phyloP scores from a whole-genome alignment of 2,113 vertebrate genomes.

The Toxotes jaculatrix region DNA sequence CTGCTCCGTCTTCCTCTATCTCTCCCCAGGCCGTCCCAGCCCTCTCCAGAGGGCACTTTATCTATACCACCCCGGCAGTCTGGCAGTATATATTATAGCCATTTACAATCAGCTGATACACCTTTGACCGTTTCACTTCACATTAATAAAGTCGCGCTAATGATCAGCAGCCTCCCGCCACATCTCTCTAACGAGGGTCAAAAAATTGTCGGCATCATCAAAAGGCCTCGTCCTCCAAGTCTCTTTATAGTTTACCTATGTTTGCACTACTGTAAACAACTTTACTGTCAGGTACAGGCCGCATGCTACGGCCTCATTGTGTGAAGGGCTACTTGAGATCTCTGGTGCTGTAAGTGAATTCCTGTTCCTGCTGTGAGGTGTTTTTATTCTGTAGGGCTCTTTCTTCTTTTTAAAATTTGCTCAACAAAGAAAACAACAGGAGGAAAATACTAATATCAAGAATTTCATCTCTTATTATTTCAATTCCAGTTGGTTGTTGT shows the following conservation, averaged over 20 bases:
- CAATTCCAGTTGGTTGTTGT: not conserved
- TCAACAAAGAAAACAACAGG: not conserved
- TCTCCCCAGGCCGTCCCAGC: conserved; percentile 19
- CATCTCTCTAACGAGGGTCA: conserved; percentile 36
- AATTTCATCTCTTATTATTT: not conserved
- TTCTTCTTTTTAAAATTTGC: not conserved
- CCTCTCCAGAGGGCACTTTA: conserved; percentile 63
- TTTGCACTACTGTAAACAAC: conserved; percentile 26
- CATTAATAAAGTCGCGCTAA: conserved; percentile 64
- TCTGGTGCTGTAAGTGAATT: not conserved
- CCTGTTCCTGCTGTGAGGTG: not conserved
- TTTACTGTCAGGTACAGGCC: not conserved
- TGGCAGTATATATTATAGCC: conserved; percentile 56
- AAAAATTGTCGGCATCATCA: conserved; percentile 42
- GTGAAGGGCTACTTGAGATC: not conserved
- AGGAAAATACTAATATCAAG: not conserved
- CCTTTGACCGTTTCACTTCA: conserved; percentile 65
- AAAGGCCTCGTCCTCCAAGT: not conserved
- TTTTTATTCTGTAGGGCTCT: too few species aligned
- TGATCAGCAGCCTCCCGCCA: conserved; percentile 49
- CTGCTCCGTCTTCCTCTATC: conserved; percentile 41
- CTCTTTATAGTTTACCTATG: conserved; percentile 26
- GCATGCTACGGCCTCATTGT: not conserved
- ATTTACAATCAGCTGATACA: conserved; percentile 69
- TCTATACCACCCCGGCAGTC: conserved; percentile 54